Evolutionary conservation across 2,888 invertebrate species (phyloP), one percentile per base, ranked within the genome.

Genomic region (Drosophila subquinaria): DNA sequence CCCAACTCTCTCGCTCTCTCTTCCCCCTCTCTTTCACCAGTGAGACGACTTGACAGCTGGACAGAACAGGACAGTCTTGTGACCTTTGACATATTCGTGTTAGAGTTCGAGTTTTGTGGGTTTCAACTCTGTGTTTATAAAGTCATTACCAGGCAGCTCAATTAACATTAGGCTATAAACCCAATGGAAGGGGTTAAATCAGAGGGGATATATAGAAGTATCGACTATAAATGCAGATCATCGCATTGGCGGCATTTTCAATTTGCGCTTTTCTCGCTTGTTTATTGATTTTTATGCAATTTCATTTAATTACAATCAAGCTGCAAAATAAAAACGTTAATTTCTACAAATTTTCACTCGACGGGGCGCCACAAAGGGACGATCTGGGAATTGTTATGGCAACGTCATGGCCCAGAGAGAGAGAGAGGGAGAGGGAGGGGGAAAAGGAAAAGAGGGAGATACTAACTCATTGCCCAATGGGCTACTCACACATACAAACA

Each of bases 321-420:
- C 56, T 50, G 60, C 27, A 38, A 59, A 61, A 64, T 52, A 88
- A 87, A 88, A 88, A 82, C 69, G 74, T 86, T 87, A 91, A 88
- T 90, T 90, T 91, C 85, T 91, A 85, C 90, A 91, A 90, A 90
- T 90, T 90, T 91, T 90, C 90, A 88, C 90, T 82, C 68, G 62
- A 43, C 55, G 45, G 74, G 81, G 77, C 76, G 88, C 65, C 79
- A 66, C 30, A 50, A 52, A 57, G 69, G 51, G 42, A 36, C 51
- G 60, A 56, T 53, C 30, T 40, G 48, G 45, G 45, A 30, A 45
- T 45, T 5, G 51, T 52, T 45, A 74, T 61, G 80, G 57, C 69
- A 75, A 53, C 69, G 83, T 73, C 88, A 88, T 68, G 67, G 43
- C 52, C 23, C 59, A 64, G 50, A 59, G 13, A 56, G 71, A 70